These are phyloP conservation scores for Megalopta genalis DNA, from an alignment of 1,140 invertebrate species.

Conservation along the genomic window DNA sequence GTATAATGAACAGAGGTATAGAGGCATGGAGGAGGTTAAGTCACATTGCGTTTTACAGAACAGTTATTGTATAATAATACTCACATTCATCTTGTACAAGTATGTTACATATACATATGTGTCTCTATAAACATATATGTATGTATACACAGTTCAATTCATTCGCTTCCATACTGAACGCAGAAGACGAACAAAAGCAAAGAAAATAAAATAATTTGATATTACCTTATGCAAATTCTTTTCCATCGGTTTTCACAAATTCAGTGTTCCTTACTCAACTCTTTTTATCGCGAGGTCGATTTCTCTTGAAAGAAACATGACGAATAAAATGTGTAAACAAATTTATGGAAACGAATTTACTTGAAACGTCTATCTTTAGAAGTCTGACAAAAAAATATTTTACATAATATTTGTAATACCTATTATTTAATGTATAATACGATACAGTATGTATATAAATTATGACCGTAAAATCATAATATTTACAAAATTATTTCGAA, in stretches of 20 bases:
- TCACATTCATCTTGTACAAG: conserved; percentile 59
- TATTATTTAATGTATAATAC: too few species aligned
- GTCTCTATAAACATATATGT: conserved; percentile 25
- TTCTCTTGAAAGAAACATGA: too few species aligned
- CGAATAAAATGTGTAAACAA: too few species aligned
- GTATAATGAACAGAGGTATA: conserved; percentile 32
- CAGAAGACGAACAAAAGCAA: not conserved
- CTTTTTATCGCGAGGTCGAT: too few species aligned
- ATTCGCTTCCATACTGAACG: not conserved
- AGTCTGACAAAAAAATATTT: too few species aligned
- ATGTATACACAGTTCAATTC: not conserved
- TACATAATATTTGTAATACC: too few species aligned
- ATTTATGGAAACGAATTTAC: too few species aligned
- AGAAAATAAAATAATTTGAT: not conserved
- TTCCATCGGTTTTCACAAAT: not conserved
- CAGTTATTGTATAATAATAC: conserved; percentile 56
- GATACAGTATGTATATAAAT: too few species aligned
- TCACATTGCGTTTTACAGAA: conserved; percentile 56
- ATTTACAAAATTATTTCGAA: too few species aligned
- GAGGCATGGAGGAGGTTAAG: not conserved
- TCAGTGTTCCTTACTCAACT: not conserved
- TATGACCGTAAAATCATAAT: too few species aligned
- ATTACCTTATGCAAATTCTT: not conserved
- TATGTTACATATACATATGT: conserved; percentile 47
- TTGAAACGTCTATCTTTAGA: too few species aligned